Conservation (phyloP, 2,797 vertebrate species). For the Sarcoramphus papa region DNA sequence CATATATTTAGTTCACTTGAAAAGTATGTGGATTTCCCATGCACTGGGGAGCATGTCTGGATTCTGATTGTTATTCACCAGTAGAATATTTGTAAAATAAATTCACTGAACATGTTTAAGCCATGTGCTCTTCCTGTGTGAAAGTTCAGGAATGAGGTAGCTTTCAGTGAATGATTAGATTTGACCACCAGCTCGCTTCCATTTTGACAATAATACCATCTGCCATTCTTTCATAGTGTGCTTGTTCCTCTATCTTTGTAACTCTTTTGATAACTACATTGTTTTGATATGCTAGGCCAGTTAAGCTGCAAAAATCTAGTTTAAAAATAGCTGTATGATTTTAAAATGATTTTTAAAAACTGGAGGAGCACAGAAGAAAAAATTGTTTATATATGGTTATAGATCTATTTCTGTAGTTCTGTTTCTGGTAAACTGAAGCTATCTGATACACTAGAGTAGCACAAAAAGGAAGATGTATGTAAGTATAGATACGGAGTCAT, state of each 20-base stretch:
- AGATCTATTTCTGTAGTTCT: conserved; percentile 50
- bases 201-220: conserved; percentile 34
- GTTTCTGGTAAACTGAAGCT: conserved; percentile 43
- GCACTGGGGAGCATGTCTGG: background rate
- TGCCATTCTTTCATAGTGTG: background rate
- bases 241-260: conserved; percentile 1
- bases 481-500: background rate
- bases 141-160: background rate
- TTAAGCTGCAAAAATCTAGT: conserved; percentile 33
- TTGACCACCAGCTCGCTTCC: background rate
- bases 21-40: background rate
- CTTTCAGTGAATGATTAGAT: background rate
- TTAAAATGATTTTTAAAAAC: conserved; percentile 50
- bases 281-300: conserved; percentile 49
- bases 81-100: background rate
- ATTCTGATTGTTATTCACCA: background rate
- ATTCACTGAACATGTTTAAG: background rate
- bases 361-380: conserved; percentile 34
- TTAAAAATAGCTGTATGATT: conserved; percentile 55
- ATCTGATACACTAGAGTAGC: background rate
- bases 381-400: conserved; percentile 50
- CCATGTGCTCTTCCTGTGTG: background rate
- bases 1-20: background rate
- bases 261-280: conserved; percentile 29
- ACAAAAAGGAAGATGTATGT: background rate